phyloP scores from a whole-genome alignment of 2,113 vertebrate species.

The Scalopus aquaticus region DNA sequence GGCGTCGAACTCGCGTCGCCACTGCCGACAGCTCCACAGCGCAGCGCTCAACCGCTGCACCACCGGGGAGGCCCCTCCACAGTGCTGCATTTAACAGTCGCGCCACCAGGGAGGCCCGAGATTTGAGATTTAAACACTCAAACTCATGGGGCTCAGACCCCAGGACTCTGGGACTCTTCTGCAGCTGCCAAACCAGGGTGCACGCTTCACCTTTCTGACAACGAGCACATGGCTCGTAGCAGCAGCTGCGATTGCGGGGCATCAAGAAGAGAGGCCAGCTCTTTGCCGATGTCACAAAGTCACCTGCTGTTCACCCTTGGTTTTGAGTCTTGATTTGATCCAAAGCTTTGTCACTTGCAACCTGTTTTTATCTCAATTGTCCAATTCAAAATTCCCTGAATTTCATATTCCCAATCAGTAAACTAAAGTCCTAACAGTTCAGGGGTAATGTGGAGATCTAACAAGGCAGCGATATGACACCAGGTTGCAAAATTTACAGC shows the following conservation, averaged over 20 bases:
- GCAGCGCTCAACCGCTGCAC: no score
- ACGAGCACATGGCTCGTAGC: no score
- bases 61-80: no score
- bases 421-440: not conserved
- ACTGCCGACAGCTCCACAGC: no score
- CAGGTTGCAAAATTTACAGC: not conserved
- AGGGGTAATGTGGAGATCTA: not conserved
- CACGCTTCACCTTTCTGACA: no score
- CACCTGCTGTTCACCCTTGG: not conserved
- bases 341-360: not conserved
- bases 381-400: not conserved
- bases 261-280: not conserved
- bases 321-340: not conserved
- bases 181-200: no score
- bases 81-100: no score
- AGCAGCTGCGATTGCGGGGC: not conserved
- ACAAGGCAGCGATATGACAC: not conserved
- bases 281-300: not conserved
- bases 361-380: not conserved
- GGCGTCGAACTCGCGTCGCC: no score
- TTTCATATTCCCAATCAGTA: not conserved
- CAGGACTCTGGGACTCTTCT: not conserved
- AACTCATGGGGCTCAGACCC: no score
- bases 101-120: no score
- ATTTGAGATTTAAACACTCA: not conserved